Evolutionary conservation across 1,140 invertebrate species (phyloP), one percentile per base, ranked within the genome.

Genomic region (Heliconius congener): DNA sequence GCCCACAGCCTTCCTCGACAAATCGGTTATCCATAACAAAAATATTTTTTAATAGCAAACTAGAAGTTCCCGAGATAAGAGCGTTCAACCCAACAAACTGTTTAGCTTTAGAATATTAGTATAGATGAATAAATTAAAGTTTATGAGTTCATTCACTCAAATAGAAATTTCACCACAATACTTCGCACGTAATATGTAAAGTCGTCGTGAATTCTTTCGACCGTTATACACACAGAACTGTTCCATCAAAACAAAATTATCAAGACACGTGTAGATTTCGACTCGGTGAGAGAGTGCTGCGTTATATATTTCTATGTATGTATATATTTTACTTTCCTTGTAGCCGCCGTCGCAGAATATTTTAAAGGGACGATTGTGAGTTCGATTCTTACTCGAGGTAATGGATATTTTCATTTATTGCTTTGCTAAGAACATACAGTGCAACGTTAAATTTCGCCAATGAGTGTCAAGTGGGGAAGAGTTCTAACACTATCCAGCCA

Each of bases 201-300:
- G 18, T 0, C 50, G 18, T 60, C 55, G 55, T 60, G 8, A 60
- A 60, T n/a, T 23, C 19, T 60, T 27, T 27, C 1, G n/a, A 3
- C n/a, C 19, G 19, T 60, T 60, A n/a, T 60, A 23, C 19, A 60
- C n/a, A 60, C 55, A 60, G 50, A 52, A 60, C 55, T 60, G n/a
- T 60, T 23, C 55, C 23, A 60, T 60, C 55, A 60, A 60, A 60
- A 60, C 55, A 60, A 60, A 23, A 60, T 60, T 60, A 60, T 60
- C 55, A 23, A 23, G 19, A 27, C 55, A 60, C 55, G 55, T 60
- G 55, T 60, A 60, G n/a, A 60, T 60, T 23, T 23, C 9, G 55
- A 57, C 8, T 57, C 8, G 55, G n/a, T 52, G 6, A 18, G 50
- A 52, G 50, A 52, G 8, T 0, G 16, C 50, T 16, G 8, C 6